Percentiles rank a stretch among this genome's conserved stretches.
These are phyloP conservation scores for Lepidurus packardi DNA, from an alignment of 1,140 invertebrate genomes.

Conservation along the genomic window DNA sequence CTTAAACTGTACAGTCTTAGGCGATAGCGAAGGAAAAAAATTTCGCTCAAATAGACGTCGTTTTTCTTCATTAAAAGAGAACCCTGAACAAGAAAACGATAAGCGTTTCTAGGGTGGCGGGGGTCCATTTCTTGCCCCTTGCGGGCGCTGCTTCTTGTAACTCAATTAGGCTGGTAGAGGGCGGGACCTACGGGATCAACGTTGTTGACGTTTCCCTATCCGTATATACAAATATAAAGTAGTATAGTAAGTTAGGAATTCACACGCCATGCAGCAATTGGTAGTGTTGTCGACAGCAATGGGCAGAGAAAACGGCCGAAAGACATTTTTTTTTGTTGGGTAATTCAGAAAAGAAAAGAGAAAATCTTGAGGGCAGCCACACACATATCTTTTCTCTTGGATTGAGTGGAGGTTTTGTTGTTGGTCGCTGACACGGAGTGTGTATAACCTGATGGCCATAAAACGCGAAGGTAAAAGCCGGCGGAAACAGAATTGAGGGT, in stretches of 20 bases:
- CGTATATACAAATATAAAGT: neutral
- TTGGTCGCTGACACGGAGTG: neutral
- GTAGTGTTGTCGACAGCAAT: neutral
- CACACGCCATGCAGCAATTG: neutral
- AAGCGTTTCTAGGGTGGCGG: neutral
- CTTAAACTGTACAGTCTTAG: neutral
- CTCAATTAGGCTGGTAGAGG: neutral
- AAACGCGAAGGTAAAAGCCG: neutral
- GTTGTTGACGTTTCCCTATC: neutral
- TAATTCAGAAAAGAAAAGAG: neutral
- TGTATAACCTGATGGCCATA: constrained; percentile 13
- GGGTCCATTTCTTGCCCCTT: neutral
- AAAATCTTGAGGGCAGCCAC: neutral
- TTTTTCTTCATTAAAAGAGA: neutral
- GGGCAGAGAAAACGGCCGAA: neutral
- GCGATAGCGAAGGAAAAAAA: neutral
- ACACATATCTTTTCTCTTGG: constrained; percentile 2
- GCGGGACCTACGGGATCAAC: neutral
- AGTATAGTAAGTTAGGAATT: neutral
- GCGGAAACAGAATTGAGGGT: neutral
- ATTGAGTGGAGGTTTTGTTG: constrained; percentile 6
- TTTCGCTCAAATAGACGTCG: neutral
- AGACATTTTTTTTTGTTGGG: neutral
- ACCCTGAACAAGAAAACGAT: neutral
- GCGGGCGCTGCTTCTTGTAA: neutral